These are phyloP conservation scores for Phoxinus phoxinus DNA, from an alignment of 2,113 vertebrate genomes.

Conservation along the genomic window DNA sequence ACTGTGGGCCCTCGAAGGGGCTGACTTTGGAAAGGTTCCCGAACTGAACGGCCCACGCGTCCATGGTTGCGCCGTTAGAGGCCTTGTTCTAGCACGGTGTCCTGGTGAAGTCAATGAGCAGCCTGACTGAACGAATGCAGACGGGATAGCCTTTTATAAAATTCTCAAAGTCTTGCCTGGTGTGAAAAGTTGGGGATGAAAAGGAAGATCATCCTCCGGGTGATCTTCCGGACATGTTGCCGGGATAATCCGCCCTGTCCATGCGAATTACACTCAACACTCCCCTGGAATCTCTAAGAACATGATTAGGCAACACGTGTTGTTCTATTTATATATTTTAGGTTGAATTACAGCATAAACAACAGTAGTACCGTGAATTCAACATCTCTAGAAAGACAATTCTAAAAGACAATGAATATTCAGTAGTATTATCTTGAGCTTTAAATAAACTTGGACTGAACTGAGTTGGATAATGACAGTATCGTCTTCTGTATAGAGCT, in stretches of 20 bases:
- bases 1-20: conserved; percentile 85
- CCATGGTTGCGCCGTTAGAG: conserved; percentile 70
- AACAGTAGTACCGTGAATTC: not conserved
- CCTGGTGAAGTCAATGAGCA: not conserved
- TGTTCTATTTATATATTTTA: not conserved
- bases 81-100: not conserved
- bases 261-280: conserved; percentile 12
- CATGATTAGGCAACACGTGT: conserved; percentile 21
- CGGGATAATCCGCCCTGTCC: conserved; percentile 39
- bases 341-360: not conserved
- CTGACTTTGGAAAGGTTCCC: conserved; percentile 75
- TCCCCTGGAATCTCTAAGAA: conserved; percentile 8
- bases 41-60: conserved; percentile 77
- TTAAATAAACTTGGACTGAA: not conserved
- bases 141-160: conserved; percentile 43
- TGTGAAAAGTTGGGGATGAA: conserved; percentile 5
- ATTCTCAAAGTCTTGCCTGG: conserved; percentile 6
- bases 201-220: conserved; percentile 35
- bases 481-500: not conserved
- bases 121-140: not conserved
- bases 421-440: not conserved
- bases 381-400: not conserved
- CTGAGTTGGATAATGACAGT: not conserved
- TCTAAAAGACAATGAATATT: not conserved
- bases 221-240: conserved; percentile 35